These are phyloP conservation scores for Cheilosia soror DNA, from an alignment of 2,888 invertebrate species.

Conservation along the genomic window DNA sequence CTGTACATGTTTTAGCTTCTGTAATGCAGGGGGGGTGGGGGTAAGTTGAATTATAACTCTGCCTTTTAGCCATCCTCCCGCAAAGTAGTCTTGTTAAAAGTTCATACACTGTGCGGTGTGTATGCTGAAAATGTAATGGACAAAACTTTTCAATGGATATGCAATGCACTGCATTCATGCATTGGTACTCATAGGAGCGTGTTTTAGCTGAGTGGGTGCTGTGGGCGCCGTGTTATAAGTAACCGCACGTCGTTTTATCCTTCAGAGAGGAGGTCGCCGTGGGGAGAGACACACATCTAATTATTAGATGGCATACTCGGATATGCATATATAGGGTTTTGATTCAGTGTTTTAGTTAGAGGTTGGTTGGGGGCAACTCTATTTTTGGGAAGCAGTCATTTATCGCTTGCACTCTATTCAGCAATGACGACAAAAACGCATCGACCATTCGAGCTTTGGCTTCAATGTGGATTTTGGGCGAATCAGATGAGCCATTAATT, in stretches of 20 bases:
- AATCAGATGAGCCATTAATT: too few species aligned
- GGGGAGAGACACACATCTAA: conserved; percentile 13
- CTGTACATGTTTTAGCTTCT: conserved; percentile 7
- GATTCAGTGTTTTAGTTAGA: not conserved
- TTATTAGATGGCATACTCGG: conserved; percentile 8
- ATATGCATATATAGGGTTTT: not conserved
- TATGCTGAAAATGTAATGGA: conserved; percentile 36
- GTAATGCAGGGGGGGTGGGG: conserved; percentile 9
- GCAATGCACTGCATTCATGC: not conserved
- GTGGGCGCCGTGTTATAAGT: conserved; percentile 8
- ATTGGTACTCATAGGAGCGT: not conserved
- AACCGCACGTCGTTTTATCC: conserved; percentile 15
- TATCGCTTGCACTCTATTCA: not conserved
- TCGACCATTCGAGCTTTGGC: too few species aligned
- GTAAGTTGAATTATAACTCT: conserved; percentile 12
- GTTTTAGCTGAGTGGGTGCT: not conserved
- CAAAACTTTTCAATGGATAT: conserved; percentile 30
- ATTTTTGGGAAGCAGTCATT: not conserved
- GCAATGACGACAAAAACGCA: not conserved
- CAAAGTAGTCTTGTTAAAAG: conserved; percentile 35
- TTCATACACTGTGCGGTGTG: conserved; percentile 22
- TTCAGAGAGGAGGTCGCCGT: not conserved
- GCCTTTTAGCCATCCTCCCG: not conserved
- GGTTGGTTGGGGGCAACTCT: not conserved
- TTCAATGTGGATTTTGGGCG: too few species aligned